Percentiles rank a stretch among this genome's conserved stretches.
Conservation (phyloP, 2,113 vertebrate genomes). For the Salvator merianae region DNA sequence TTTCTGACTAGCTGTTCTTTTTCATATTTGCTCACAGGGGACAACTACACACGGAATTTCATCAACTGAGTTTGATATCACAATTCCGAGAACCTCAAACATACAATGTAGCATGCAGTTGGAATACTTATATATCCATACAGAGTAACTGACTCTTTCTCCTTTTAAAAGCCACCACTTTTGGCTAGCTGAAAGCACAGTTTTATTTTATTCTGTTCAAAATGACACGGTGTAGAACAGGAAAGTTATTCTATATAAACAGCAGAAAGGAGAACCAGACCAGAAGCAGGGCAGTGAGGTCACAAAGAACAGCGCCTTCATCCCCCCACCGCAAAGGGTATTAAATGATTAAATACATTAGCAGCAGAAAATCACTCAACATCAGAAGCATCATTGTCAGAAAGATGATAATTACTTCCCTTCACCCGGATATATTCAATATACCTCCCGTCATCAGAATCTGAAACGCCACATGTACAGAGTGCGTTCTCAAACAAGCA, state of each 20-base stretch:
- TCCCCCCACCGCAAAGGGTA: constrained; percentile 63
- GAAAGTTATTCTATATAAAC: constrained; percentile 66
- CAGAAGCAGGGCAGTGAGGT: constrained; percentile 78
- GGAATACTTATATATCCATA: constrained; percentile 21
- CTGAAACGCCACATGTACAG: constrained; percentile 90
- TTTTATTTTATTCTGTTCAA: constrained; percentile 57
- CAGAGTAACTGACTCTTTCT: background rate
- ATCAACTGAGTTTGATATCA: constrained; percentile 48
- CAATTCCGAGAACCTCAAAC: constrained; percentile 34
- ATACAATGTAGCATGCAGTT: constrained; percentile 2
- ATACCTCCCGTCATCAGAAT: constrained; percentile 94
- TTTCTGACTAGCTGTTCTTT: constrained; percentile 48
- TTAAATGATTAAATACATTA: constrained; percentile 71
- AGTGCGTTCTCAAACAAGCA: constrained; percentile 91
- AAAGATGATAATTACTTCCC: constrained; percentile 98
- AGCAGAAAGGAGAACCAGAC: constrained; percentile 74
- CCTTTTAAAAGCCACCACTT: constrained; percentile 57
- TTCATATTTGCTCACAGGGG: constrained; percentile 31
- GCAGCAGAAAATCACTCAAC: constrained; percentile 83
- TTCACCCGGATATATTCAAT: constrained; percentile 99
- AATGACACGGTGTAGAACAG: constrained; percentile 60
- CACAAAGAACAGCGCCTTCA: constrained; percentile 67
- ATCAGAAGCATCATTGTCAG: constrained; percentile 97
- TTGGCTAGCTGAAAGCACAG: constrained; percentile 58
- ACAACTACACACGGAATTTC: constrained; percentile 25